These are phyloP conservation scores for Sylvilagus floridanus DNA, from an alignment of 2,797 vertebrate species.

Conservation along the genomic window DNA sequence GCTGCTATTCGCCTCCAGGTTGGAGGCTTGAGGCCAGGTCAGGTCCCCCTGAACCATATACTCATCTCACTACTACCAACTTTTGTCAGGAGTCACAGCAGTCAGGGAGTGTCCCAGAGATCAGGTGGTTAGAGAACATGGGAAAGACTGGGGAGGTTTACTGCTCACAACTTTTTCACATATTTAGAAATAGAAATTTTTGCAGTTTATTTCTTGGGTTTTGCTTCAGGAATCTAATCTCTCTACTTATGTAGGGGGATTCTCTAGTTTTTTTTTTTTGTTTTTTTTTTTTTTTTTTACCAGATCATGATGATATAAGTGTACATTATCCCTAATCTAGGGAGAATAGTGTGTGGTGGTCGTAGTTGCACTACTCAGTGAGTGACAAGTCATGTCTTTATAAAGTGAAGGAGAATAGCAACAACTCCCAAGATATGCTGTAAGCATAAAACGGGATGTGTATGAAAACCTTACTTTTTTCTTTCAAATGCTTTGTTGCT, in stretches of 20 bases:
- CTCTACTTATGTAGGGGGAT: background rate
- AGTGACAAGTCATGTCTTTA: conserved; percentile 36
- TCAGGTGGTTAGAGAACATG: background rate
- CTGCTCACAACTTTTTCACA: background rate
- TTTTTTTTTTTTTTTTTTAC: background rate
- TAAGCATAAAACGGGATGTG: background rate
- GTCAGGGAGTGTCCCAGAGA: background rate
- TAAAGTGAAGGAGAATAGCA: conserved; percentile 32
- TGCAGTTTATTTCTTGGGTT: conserved; percentile 30
- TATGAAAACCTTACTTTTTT: background rate
- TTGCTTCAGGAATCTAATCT: conserved; percentile 22
- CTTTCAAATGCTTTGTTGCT: background rate
- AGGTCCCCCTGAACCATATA: background rate
- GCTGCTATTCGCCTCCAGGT: background rate
- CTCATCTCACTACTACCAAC: background rate
- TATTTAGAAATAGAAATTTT: background rate
- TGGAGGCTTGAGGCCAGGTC: background rate
- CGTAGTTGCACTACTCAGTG: background rate
- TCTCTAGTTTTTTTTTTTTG: background rate
- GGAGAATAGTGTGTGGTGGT: background rate
- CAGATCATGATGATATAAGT: background rate
- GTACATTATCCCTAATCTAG: background rate
- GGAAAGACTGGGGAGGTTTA: background rate
- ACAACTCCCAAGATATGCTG: background rate
- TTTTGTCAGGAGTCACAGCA: background rate